These are phyloP conservation scores for Ichneumoninae sp. DNA, from an alignment of 2,888 invertebrate species.

Conservation along the genomic window DNA sequence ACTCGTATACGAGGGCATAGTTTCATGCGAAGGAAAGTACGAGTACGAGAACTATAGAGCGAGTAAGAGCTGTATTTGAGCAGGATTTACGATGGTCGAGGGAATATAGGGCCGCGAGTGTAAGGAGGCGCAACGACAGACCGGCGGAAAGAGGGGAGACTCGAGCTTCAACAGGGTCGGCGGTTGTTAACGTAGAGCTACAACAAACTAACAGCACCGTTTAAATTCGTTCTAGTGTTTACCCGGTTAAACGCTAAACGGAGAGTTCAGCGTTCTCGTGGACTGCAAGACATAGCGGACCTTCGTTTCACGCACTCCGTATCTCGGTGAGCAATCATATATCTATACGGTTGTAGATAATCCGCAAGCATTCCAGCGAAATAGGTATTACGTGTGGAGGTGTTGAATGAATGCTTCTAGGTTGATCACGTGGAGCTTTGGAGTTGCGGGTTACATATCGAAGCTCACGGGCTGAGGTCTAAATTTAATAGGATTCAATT, in stretches of 20 bases:
- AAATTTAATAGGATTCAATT: slow-evolving; percentile 50
- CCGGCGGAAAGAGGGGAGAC: slow-evolving; percentile 20
- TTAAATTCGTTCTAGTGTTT: slow-evolving; percentile 70
- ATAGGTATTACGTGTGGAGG: slow-evolving; percentile 12
- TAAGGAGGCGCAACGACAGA: slow-evolving; percentile 21
- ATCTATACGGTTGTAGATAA: slow-evolving; percentile 8
- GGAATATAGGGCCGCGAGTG: slow-evolving; percentile 53
- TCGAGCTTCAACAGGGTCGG: slow-evolving; percentile 42
- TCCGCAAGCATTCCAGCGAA: slow-evolving; percentile 19
- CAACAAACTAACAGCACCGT: slow-evolving; percentile 70
- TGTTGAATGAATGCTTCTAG: slow-evolving; percentile 33
- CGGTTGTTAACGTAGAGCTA: slow-evolving; percentile 64
- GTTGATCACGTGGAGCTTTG: slow-evolving; percentile 28
- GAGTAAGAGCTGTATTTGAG: slow-evolving; percentile 49
- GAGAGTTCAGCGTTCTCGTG: slow-evolving; percentile 42
- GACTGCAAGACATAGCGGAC: slow-evolving; percentile 53
- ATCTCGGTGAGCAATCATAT: neutral
- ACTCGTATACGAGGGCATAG: slow-evolving; percentile 26
- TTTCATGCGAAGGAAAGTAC: slow-evolving; percentile 26
- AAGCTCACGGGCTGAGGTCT: slow-evolving; percentile 16
- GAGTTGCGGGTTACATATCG: slow-evolving; percentile 30
- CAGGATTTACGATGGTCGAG: slow-evolving; percentile 69
- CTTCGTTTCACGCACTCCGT: slow-evolving; percentile 15
- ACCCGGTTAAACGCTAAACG: slow-evolving; percentile 66
- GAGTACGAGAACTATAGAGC: slow-evolving; percentile 33